Evolutionary conservation across 1,140 invertebrate species (phyloP).

Genomic region (Atopsyche davidsoni): DNA sequence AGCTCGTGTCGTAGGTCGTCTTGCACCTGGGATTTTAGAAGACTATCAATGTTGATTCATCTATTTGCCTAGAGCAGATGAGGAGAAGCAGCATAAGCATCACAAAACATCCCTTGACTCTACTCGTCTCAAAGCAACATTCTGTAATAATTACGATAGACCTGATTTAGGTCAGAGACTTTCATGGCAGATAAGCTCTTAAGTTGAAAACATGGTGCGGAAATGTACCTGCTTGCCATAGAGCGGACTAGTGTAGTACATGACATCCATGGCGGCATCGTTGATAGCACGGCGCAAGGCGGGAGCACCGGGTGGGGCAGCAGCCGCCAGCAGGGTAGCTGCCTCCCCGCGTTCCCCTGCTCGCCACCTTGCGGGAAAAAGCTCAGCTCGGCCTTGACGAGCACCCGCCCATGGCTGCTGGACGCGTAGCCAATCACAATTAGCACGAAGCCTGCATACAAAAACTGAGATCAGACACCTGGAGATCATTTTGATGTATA

Average conservation of each 20-base stretch:
- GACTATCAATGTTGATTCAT: too few species aligned
- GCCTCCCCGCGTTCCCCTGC: conserved; percentile 21
- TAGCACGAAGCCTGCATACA: conserved; percentile 18
- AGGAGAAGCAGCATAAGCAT: too few species aligned
- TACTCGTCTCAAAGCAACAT: too few species aligned
- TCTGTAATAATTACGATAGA: too few species aligned
- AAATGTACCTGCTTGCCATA: conserved; percentile 68
- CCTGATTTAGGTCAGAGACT: too few species aligned
- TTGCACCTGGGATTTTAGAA: conserved; percentile 50
- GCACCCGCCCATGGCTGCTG: conserved; percentile 16
- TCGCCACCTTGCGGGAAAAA: conserved; percentile 26
- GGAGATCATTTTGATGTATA: too few species aligned
- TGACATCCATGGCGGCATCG: conserved; percentile 73
- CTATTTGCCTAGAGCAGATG: too few species aligned
- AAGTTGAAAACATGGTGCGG: background rate
- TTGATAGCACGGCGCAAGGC: conserved; percentile 62
- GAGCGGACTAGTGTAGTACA: conserved; percentile 76
- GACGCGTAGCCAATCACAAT: conserved; percentile 25
- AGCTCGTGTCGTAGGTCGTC: conserved; percentile 61
- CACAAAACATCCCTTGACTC: too few species aligned
- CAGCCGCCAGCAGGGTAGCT: conserved; percentile 50
- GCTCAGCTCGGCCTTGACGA: conserved; percentile 18
- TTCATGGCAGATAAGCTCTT: too few species aligned
- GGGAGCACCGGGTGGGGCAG: conserved; percentile 62
- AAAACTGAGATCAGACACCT: too few species aligned